Percentiles rank a stretch among this genome's conserved stretches.
Evolutionary conservation across 2,888 invertebrate genomes (phyloP).

Genomic region (Eristalis tenax): DNA sequence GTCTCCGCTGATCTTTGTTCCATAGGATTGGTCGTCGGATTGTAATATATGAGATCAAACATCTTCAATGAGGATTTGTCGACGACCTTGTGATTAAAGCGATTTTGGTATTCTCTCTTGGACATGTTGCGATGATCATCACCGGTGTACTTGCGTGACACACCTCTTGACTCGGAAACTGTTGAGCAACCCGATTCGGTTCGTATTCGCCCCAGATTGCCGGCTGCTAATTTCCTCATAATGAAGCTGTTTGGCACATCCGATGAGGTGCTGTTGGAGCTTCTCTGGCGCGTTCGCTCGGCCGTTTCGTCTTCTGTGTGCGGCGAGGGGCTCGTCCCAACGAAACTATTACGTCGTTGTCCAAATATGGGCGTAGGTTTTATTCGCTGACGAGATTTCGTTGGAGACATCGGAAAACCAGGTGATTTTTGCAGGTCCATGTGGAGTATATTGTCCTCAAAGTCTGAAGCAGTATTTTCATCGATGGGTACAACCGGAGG

Average conservation of each 20-base stretch:
- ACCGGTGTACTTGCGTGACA: slow-evolving; percentile 80
- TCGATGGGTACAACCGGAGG: slow-evolving; percentile 73
- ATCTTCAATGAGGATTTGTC: slow-evolving; percentile 90
- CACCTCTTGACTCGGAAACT: slow-evolving; percentile 77
- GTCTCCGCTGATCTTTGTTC: slow-evolving; percentile 79
- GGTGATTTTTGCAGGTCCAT: slow-evolving; percentile 77
- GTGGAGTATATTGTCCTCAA: slow-evolving; percentile 79
- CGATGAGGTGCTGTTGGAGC: slow-evolving; percentile 65
- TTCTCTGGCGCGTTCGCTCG: slow-evolving; percentile 47
- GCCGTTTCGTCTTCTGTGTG: slow-evolving; percentile 69
- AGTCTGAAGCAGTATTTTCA: slow-evolving; percentile 76
- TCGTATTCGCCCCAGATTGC: slow-evolving; percentile 77
- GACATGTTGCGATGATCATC: slow-evolving; percentile 82
- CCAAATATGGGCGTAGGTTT: slow-evolving; percentile 87
- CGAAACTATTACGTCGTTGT: slow-evolving; percentile 85
- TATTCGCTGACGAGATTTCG: slow-evolving; percentile 86
- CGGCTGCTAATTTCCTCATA: slow-evolving; percentile 54
- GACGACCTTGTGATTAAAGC: slow-evolving; percentile 79
- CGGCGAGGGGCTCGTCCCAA: slow-evolving; percentile 81
- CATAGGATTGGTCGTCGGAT: slow-evolving; percentile 90
- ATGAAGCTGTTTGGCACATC: slow-evolving; percentile 45
- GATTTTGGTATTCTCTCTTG: slow-evolving; percentile 77
- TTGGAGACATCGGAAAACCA: slow-evolving; percentile 77
- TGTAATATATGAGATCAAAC: slow-evolving; percentile 96
- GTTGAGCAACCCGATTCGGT: slow-evolving; percentile 80